Base-by-base conservation (phyloP, 2,888 invertebrate genomes). In the Chouioia cunea region DNA sequence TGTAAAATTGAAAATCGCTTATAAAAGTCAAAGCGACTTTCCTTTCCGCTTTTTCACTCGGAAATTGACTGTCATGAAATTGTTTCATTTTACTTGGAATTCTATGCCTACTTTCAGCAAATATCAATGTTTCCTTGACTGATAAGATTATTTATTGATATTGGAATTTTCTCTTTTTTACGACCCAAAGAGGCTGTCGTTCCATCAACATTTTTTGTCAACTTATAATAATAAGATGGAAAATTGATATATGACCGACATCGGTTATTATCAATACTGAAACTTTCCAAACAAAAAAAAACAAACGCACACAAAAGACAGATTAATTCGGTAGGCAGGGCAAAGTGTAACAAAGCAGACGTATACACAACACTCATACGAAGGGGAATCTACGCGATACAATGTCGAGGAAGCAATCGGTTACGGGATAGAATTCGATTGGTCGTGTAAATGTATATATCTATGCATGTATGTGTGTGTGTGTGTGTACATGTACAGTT, bases 371-470 rank as follows among this genome's bases (percentile, higher is more conserved):
- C 15, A n/a, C 57, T 56, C 22, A 23, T 27, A 18, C n/a, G 3
- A 59, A 27, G 12, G 60, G 18, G 48, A 20, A 36, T 43, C 4
- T 15, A 46, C 46, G 20, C 20, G 22, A 54, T 18, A 73, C 73
- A 75, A 73, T 73, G 73, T 58, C 71, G 74, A 75, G 74, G 74
- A 75, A 75, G 74, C 71, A 65, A 73, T 75, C 73, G 74, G 73
- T 73, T 73, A 73, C 60, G 71, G 73, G 69, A 69, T 16, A 16
- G 74, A 73, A 70, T 71, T 65, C 70, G 74, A 73, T 74, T 63
- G 50, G 48, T 44, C 50, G 56, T 54, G 4, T 16, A 8, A 6
- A 10, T 16, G 50, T 10, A 18, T 8, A n/a, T 8, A n/a, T n/a
- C 16, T 10, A 10, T 36, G 36, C 36, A 36, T 6, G 27, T 27